Evolutionary conservation across 2,888 invertebrate genomes (phyloP).

Genomic region (Leuctra nigra): DNA sequence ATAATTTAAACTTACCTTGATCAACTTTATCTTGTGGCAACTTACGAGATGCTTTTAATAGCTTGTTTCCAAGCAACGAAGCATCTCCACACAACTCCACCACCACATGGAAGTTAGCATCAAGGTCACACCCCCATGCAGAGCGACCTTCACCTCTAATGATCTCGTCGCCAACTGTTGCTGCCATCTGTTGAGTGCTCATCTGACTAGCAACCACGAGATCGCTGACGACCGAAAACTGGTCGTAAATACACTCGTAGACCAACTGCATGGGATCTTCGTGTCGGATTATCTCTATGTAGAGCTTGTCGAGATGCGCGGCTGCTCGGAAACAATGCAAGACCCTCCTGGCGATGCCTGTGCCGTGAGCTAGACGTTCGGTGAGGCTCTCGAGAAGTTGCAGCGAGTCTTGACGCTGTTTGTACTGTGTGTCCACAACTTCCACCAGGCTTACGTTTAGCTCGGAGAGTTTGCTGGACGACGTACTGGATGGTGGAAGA

Average conservation of each 20-base stretch:
- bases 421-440: constrained; percentile 30
- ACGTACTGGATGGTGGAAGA: constrained; percentile 29
- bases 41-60: constrained; percentile 39
- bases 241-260: constrained; percentile 46
- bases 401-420: constrained; percentile 37
- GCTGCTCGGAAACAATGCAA: constrained; percentile 51
- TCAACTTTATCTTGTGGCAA: too few species aligned
- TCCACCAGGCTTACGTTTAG: constrained; percentile 25
- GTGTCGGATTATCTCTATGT: constrained; percentile 43
- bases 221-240: constrained; percentile 53
- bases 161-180: constrained; percentile 58
- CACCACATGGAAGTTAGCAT: constrained; percentile 44
- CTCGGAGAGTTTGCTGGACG: constrained; percentile 29
- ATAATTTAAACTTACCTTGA: too few species aligned
- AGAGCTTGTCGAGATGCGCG: constrained; percentile 44
- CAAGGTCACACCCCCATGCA: constrained; percentile 52
- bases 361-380: constrained; percentile 47
- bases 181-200: constrained; percentile 47
- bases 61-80: constrained; percentile 45
- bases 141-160: constrained; percentile 31
- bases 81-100: constrained; percentile 47
- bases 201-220: constrained; percentile 51
- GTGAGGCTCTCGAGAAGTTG: constrained; percentile 43
- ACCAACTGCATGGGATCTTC: constrained; percentile 47
- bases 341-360: constrained; percentile 47